Base-by-base conservation (phyloP, 2,888 invertebrate genomes). In the Enchytraeus crypticus region DNA sequence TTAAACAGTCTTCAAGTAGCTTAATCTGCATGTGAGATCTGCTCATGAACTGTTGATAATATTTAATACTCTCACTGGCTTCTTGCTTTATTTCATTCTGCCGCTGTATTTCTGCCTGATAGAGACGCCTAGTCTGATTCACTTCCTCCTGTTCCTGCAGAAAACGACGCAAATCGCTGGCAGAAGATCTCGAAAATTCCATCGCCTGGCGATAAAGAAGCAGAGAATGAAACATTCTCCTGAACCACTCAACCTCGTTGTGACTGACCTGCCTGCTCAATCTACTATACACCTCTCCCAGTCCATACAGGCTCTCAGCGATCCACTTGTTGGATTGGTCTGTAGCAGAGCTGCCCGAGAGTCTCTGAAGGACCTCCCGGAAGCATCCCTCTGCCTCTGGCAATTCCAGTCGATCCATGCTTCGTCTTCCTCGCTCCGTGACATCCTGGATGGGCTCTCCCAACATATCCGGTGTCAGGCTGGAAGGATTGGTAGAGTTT, bases 201-300 rank as follows among this genome's bases (percentile, higher is more conserved):
- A 27, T 23, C 2, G 59, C 26, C 18, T 55, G 43, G 2, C 34
- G 23, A 43, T 53, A 51, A n/a, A 59, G 32, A 18, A 45, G 53
- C 26, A 45, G 30, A 18, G 59, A 32, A 21, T 55, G 53, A 34
- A 53, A 32, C 43, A 59, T 26, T 29, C 30, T 26, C 18, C 59
- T 34, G 2, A 34, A 18, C 64, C 66, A 64, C 32, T 64, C 64
- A n/a, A 61, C 23, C n/a, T 57, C 59, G 29, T 51, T 45, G 47
- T 47, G 33, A 1, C 63, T 49, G 29, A 38, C 26, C 2, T 29
- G 23, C 5, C 61, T 60, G 3, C 55, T 61, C 30, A 59, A 54
- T 34, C 64, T 63, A 5, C 51, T 43, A 54, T 62, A 61, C 4
- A 66, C 47, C 30, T 66, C 64, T 3, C 60, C 60, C 21, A 66